phyloP scores from a whole-genome alignment of 1,140 invertebrate genomes.

The Zaprionus africanus region DNA sequence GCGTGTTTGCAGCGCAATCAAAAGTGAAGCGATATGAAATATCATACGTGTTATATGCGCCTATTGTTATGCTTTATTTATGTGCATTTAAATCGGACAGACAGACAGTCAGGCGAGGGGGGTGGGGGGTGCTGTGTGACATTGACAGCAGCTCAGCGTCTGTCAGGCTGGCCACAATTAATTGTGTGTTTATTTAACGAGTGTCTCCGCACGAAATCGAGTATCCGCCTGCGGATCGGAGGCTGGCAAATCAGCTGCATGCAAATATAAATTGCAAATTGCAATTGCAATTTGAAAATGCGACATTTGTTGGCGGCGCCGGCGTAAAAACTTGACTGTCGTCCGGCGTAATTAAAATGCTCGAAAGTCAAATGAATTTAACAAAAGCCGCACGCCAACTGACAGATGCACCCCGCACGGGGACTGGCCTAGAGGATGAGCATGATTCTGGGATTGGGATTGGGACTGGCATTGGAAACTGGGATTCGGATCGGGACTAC shows the following conservation, averaged over 20 bases:
- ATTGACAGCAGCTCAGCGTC: conserved; percentile 29
- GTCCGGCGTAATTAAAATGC: conserved; percentile 51
- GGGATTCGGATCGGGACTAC: background rate
- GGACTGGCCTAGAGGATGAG: background rate
- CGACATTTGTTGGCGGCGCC: conserved; percentile 10
- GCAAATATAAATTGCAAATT: conserved; percentile 22
- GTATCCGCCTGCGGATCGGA: conserved; percentile 4
- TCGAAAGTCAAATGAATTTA: conserved; percentile 59
- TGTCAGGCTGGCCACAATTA: conserved; percentile 63
- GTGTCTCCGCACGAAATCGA: background rate
- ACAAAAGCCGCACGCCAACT: conserved; percentile 42
- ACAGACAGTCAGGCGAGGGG: background rate
- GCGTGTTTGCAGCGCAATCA: conserved; percentile 13
- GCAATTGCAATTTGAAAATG: conserved; percentile 47
- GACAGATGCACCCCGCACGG: conserved; percentile 8
- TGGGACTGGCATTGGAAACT: background rate
- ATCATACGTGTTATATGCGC: background rate
- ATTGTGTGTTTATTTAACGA: conserved; percentile 66
- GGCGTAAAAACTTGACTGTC: conserved; percentile 38
- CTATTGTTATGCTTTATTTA: conserved; percentile 31
- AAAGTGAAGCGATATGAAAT: conserved; percentile 33
- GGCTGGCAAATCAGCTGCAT: conserved; percentile 14
- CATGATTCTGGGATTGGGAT: background rate
- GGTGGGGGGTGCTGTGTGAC: conserved; percentile 3
- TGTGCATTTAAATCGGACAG: conserved; percentile 28